Base-by-base conservation (phyloP, 2,888 invertebrate species). In the Lithophane semibrunnea region DNA sequence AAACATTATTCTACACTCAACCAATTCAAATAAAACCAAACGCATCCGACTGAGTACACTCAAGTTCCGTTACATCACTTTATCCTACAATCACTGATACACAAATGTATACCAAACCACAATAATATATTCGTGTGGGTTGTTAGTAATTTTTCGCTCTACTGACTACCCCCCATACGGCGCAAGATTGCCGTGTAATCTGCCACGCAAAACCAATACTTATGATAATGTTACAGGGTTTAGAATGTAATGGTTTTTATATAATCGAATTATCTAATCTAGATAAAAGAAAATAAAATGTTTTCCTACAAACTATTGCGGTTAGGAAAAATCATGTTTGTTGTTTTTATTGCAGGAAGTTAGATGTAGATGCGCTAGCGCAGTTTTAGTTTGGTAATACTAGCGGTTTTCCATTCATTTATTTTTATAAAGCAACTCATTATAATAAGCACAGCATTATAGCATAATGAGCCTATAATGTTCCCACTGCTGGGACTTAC, bases 141-240 rank as follows among this genome's bases (percentile, higher is more conserved):
- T 89, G 88, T 85, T 73, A 83, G 77, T 88, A 90, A 93, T 93
- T 93, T 90, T 79, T 90, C 91, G 93, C 92, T 93, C 92, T 84
- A 88, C 73, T 92, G 92, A 75, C 79, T 81, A 84, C 85, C 83
- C 77, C 54, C 54, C 61, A 74, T 66, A 77, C 68, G 18, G 60
- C 49, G 67, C 65, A 73, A 74, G 73, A 76, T 73, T 76, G 42
- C 73, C 21, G 54, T 24, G 24, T 21, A 72, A 49, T 24, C n/a
- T 29, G n/a, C 75, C 80, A 85, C 8, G 29, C 58, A 1, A 80
- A 83, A 75, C 3, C 49, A 42, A 79, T 52, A 66, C 71, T 60
- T 81, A 83, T 77, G 5, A 0, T 29, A 82, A 64, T 54, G 47
- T 0, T 4, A 21, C 80, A 82, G 3, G 42, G 73, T 56, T 54